Base-by-base conservation (phyloP, 2,113 vertebrate species). In the Heteronetta atricapilla region DNA sequence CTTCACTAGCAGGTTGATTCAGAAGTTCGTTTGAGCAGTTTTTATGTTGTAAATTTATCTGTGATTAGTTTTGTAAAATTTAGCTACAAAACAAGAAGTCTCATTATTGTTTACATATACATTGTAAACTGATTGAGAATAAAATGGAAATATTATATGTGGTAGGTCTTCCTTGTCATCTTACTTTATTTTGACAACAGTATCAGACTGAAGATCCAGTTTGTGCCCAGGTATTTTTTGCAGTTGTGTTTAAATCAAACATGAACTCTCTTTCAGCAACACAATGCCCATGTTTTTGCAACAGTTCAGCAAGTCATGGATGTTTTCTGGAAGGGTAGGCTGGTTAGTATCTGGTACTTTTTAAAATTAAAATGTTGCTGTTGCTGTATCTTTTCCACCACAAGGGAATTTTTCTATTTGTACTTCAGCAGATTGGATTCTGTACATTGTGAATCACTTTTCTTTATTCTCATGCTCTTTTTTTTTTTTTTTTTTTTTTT, bases 171-270 rank as follows among this genome's bases (percentile, higher is more conserved):
- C 33, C 68, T 67, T 72, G 46, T 68, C 19, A 55, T 89, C 68
- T 74, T 66, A 75, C 31, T 90, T 72, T 28, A 26, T 88, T 95
- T 86, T 81, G 67, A 63, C 38, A 66, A 46, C 1, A 2, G 15
- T 55, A 31, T 28, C 52, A 78, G 42, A 86, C 13, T 82, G 21
- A 48, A 75, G 33, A 38, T 31, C 16, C 15, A 21, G 34, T 81
- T 86, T 93, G 28, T 81, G 38, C 40, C 36, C 72, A 64, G 13
- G 16, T 83, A 78, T 78, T 91, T 48, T 95, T 88, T 93, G 21
- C 62, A 88, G 42, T 60, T 92, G 33, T 96, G 80, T 90, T 88
- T 78, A 88, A 90, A 72, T 33, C 23, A 93, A 94, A 81, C 50
- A 90, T 58, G 85, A 38, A 29, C 52, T 70, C 80, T 83, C 82